A percentile compares a stretch with the other conserved stretches of the same genome.
These are phyloP conservation scores for Paracentrotus lividus DNA, from an alignment of 53 echinoderm and acorn worm species.

Conservation along the genomic window DNA sequence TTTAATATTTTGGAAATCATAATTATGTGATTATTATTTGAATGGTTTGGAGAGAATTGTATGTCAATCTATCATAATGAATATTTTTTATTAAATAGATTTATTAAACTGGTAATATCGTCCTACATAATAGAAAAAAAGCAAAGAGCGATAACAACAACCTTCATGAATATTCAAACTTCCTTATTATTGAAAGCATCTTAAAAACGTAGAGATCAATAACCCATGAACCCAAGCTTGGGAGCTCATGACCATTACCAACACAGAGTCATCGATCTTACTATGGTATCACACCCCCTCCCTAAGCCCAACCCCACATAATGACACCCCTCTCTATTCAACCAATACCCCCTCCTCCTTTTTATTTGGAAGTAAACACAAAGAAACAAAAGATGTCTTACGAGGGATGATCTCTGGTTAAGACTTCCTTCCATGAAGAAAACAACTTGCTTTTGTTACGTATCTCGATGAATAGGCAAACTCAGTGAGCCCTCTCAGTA, in stretches of 20 bases:
- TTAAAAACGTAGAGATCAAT: not conserved
- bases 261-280: not conserved
- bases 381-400: conserved; percentile 33
- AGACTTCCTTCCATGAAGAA: conserved; percentile 62
- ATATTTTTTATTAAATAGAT: not conserved
- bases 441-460: conserved; percentile 44
- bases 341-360: conserved; percentile 9
- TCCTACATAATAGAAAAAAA: too few relatives aligned
- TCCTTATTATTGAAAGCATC: not conserved
- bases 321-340: not conserved
- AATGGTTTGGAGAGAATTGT: too few relatives aligned
- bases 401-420: conserved; percentile 36
- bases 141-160: too few relatives aligned
- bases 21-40: not conserved
- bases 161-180: not conserved
- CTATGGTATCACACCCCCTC: conserved; percentile 3
- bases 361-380: conserved; percentile 35
- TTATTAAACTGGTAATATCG: not conserved
- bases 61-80: not conserved
- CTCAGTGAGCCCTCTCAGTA: conserved; percentile 13
- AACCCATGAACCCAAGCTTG: not conserved
- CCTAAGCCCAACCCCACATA: conserved; percentile 1
- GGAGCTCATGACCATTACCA: conserved; percentile 15
- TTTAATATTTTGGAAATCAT: not conserved
- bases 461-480: conserved; percentile 12